Conservation (phyloP, 2,797 vertebrate species). For the Danio kyathit region DNA sequence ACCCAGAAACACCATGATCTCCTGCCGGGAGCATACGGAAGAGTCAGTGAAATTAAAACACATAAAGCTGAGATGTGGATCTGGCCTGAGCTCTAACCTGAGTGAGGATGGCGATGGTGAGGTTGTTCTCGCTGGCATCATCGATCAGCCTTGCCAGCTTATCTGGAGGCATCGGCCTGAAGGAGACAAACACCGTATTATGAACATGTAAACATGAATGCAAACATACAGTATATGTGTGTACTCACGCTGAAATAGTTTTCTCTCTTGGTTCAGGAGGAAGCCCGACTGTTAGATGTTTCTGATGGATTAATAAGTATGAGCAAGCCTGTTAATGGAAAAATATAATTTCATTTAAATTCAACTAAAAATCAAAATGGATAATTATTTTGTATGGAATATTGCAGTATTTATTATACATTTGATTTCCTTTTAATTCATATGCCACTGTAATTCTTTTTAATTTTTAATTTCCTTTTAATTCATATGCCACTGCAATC, state of each 20-base stretch:
- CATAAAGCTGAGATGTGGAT: not conserved
- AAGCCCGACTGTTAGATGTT: slow-evolving; percentile 82
- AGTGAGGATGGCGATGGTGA: slow-evolving; percentile 90
- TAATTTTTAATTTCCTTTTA: no score
- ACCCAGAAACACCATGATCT: slow-evolving; percentile 97
- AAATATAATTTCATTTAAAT: not conserved
- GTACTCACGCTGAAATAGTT: slow-evolving; percentile 88
- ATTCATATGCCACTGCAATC: no score
- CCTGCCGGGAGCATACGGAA: slow-evolving; percentile 74
- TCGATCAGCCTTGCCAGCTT: slow-evolving; percentile 89
- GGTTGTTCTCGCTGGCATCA: slow-evolving; percentile 91
- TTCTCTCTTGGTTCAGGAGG: slow-evolving; percentile 96
- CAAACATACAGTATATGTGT: not conserved
- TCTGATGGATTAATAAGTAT: slow-evolving; percentile 82
- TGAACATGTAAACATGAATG: not conserved
- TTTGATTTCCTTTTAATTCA: no score
- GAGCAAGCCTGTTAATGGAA: slow-evolving; percentile 78
- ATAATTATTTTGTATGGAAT: no score
- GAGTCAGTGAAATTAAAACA: slow-evolving; percentile 4
- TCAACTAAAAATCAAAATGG: no score
- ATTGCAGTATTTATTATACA: no score
- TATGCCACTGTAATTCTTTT: no score
- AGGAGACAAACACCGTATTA: slow-evolving; percentile 23
- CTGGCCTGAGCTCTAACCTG: slow-evolving; percentile 80
- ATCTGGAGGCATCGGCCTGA: slow-evolving; percentile 88